phyloP scores from a whole-genome alignment of 2,113 vertebrate species.

The Thalassoma bifasciatum region DNA sequence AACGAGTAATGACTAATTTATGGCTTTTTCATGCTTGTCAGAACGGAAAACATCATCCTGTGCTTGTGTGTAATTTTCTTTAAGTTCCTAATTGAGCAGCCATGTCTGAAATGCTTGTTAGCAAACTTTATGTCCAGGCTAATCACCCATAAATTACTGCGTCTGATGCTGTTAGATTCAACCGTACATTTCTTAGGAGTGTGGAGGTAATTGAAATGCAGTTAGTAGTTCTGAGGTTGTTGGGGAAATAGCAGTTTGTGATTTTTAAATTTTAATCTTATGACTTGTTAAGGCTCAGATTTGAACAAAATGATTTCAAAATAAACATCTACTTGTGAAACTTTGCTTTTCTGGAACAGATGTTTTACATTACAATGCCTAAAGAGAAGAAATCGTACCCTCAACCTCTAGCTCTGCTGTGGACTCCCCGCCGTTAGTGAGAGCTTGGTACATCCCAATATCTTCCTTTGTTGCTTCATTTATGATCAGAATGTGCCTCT shows the following conservation, averaged over 20 bases:
- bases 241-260: background rate
- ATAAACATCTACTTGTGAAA: too few relatives aligned
- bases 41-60: slow-evolving; percentile 60
- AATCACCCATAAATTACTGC: background rate
- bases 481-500: slow-evolving; percentile 88
- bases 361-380: background rate
- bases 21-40: slow-evolving; percentile 66
- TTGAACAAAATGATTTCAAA: too few relatives aligned
- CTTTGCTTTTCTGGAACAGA: too few relatives aligned
- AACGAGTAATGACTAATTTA: slow-evolving; percentile 60
- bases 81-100: slow-evolving; percentile 29
- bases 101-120: slow-evolving; percentile 9
- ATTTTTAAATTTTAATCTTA: too few relatives aligned
- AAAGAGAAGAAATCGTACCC: slow-evolving; percentile 75
- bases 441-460: slow-evolving; percentile 83
- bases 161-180: background rate
- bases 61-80: slow-evolving; percentile 30
- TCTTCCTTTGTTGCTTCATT: slow-evolving; percentile 88
- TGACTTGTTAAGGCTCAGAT: background rate
- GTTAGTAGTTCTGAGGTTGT: background rate
- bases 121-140: slow-evolving; percentile 19
- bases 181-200: background rate
- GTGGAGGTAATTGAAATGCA: background rate
- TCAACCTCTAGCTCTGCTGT: slow-evolving; percentile 91
- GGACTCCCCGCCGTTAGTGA: slow-evolving; percentile 90